Evolutionary conservation across 1,140 invertebrate species (phyloP), one percentile per base, ranked within the genome.

Genomic region (Trigoniulus corallinus): DNA sequence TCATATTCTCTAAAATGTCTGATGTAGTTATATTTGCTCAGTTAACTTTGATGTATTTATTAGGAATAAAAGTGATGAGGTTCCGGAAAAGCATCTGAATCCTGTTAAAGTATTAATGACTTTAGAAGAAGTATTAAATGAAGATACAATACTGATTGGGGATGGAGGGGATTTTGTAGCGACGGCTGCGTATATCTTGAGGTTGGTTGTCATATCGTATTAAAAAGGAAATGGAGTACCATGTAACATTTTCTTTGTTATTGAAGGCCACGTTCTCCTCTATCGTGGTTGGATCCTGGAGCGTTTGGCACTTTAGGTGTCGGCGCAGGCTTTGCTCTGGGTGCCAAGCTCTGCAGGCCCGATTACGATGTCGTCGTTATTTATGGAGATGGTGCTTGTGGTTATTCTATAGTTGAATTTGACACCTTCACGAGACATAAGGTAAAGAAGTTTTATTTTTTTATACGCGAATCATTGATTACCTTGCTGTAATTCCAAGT

Each of bases 131-230:
- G 55, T 67, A 15, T 56, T 77, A 48, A 61, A 64, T 37, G 70
- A 73, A 1, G 64, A 76, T 57, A 66, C 71, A 18, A 66, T 78
- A 43, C 56, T 77, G 39, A 58, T 71, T 47, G 70, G 65, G 41
- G 78, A 80, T 63, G 78, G 78, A 1, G 78, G 78, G 27, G 78
- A 80, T 62, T 80, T 80, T 67, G 78, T 80, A 37, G 78, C 70
- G 0, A 76, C 74, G 21, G 78, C 79, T 49, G 71, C 78, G 20
- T 81, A 80, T 59, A 76, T 79, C 50, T 51, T 71, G 1, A 60
- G 61, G 65, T 66, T 45, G 44, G 4, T 44, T 44, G 21, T 44
- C 12, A 7, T 18, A 21, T 18, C 7, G 21, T 44, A 39, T 39
- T 39, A n/a, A n/a, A n/a, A n/a, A 7, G 15, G 7, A 7, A 34